Evolutionary conservation across 2,113 vertebrate species (phyloP).

Genomic region (Indicator maculatus): DNA sequence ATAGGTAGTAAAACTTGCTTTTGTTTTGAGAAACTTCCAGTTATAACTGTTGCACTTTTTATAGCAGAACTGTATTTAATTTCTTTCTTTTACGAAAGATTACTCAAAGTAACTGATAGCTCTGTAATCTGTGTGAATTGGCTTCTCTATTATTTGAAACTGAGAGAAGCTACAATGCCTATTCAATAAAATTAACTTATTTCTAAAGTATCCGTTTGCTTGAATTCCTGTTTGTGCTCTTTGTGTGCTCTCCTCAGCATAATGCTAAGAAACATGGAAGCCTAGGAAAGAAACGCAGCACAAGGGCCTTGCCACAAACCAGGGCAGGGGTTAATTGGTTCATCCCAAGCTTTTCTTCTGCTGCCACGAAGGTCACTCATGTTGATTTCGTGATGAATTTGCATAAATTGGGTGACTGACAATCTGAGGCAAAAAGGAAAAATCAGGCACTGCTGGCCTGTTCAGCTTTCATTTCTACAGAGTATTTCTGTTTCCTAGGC

Average conservation of each 20-base stretch:
- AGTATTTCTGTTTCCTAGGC: background rate
- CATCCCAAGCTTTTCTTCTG: background rate
- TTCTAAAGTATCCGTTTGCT: slow-evolving; percentile 67
- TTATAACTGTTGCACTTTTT: slow-evolving; percentile 78
- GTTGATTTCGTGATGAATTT: background rate
- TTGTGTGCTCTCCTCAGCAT: background rate
- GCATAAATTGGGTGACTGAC: background rate
- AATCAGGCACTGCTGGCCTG: background rate
- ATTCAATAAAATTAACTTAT: slow-evolving; percentile 79
- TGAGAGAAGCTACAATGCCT: slow-evolving; percentile 74
- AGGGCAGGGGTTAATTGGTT: background rate
- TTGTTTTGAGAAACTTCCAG: slow-evolving; percentile 76
- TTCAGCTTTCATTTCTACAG: background rate
- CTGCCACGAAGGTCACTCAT: background rate
- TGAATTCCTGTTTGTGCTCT: slow-evolving; percentile 15
- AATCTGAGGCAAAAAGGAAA: background rate
- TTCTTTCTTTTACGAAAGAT: slow-evolving; percentile 83
- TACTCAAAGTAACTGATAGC: slow-evolving; percentile 75
- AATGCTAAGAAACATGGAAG: background rate
- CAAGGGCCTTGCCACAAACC: background rate
- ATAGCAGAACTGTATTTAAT: slow-evolving; percentile 78
- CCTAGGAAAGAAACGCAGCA: background rate
- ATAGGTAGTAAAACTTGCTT: slow-evolving; percentile 78
- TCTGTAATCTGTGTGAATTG: slow-evolving; percentile 75
- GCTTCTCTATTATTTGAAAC: slow-evolving; percentile 74